Percentiles rank a stretch among this genome's conserved stretches.
These are phyloP conservation scores for Hippotragus niger DNA, from an alignment of 2,113 vertebrate species.

Conservation along the genomic window DNA sequence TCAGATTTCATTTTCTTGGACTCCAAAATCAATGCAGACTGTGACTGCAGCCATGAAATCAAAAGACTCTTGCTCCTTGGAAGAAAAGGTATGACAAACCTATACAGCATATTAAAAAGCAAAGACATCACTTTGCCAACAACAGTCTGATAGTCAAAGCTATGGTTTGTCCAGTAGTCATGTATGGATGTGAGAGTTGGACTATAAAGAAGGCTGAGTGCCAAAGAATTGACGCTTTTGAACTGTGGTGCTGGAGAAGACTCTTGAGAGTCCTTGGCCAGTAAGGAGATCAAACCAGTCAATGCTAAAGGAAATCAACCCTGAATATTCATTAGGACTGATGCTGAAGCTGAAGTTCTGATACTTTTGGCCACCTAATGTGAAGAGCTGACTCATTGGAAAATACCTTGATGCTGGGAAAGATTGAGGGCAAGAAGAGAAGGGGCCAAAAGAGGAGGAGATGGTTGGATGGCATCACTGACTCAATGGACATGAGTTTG, in stretches of 20 bases:
- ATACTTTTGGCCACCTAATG: neutral
- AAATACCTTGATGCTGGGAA: neutral
- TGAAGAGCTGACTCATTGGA: neutral
- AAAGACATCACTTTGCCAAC: neutral
- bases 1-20: neutral
- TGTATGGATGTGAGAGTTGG: neutral
- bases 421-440: neutral
- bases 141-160: neutral
- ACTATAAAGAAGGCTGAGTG: neutral
- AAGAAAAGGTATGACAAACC: neutral
- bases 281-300: neutral
- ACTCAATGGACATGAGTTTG: neutral
- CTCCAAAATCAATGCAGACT: neutral
- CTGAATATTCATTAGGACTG: neutral
- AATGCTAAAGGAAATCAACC: neutral
- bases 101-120: neutral
- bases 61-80: neutral
- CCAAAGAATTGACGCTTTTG: neutral
- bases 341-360: neutral
- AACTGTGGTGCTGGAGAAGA: neutral
- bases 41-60: neutral
- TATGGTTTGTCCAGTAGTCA: neutral
- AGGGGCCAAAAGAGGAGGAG: neutral
- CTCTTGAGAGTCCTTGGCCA: neutral
- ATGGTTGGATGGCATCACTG: neutral